Percentiles rank a stretch among this genome's conserved stretches.
Evolutionary conservation across 2,113 vertebrate genomes (phyloP).

Genomic region (Coptodon bakossiorum): DNA sequence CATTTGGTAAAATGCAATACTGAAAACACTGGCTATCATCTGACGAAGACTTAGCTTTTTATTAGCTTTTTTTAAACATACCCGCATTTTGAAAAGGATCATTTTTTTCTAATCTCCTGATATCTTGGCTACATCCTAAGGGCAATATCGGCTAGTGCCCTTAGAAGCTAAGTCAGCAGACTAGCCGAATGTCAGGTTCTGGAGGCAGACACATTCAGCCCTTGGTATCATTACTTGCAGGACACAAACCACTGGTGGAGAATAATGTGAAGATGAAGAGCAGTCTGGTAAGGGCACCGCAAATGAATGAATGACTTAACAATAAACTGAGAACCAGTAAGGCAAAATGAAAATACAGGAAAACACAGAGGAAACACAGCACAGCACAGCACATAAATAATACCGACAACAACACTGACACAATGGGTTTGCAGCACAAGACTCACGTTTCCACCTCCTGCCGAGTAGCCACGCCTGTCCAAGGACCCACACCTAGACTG

Average conservation of each 20-base stretch:
- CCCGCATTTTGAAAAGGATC: not conserved
- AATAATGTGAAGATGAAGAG: not conserved
- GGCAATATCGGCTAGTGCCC: not conserved
- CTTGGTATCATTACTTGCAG: not conserved
- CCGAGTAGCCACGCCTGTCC: conserved; percentile 68
- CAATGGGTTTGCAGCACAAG: conserved; percentile 44
- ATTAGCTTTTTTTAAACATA: not conserved
- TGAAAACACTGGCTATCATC: not conserved
- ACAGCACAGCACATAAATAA: conserved; percentile 11
- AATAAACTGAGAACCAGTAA: not conserved
- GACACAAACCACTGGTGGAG: conserved; percentile 3
- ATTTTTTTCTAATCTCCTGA: not conserved
- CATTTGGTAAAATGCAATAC: not conserved
- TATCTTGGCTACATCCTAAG: not conserved
- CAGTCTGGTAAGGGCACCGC: not conserved
- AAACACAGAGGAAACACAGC: not conserved
- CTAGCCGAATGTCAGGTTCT: not conserved
- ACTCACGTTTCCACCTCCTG: conserved; percentile 75
- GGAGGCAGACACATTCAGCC: not conserved
- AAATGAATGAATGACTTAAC: not conserved
- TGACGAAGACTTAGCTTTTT: not conserved
- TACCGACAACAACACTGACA: conserved; percentile 27
- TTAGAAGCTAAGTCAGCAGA: not conserved
- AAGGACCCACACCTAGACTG: conserved; percentile 75
- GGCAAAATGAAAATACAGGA: not conserved